A percentile compares a stretch with the other conserved stretches of the same genome.
Evolutionary conservation across 2,113 vertebrate species (phyloP).

Genomic region (Hippolais icterina): DNA sequence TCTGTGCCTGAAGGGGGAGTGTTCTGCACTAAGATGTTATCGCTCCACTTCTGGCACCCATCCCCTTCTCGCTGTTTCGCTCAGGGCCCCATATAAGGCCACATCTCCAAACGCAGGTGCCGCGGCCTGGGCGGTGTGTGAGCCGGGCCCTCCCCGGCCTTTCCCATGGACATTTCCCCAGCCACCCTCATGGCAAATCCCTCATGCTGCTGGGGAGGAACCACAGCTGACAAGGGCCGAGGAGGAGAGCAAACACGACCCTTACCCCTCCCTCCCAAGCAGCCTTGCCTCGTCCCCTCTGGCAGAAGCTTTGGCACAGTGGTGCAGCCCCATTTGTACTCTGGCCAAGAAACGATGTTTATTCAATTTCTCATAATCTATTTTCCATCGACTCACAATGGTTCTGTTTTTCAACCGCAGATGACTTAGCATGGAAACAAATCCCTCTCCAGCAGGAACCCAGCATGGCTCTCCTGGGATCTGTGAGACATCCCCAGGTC

Average conservation of each 20-base stretch:
- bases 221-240: neutral
- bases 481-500: neutral
- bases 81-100: conserved; percentile 69
- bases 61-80: neutral
- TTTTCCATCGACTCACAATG: conserved; percentile 55
- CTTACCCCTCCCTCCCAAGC: neutral
- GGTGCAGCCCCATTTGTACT: neutral
- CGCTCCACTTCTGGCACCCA: neutral
- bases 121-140: neutral
- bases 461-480: neutral
- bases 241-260: neutral
- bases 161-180: neutral
- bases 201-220: neutral
- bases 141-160: neutral
- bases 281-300: neutral
- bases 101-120: conserved; percentile 60
- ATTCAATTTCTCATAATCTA: conserved; percentile 51
- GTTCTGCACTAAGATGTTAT: conserved; percentile 41
- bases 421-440: conserved; percentile 43
- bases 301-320: neutral
- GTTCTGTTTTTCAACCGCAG: conserved; percentile 46
- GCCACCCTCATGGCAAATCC: neutral
- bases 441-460: neutral
- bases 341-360: conserved; percentile 34
- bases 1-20: conserved; percentile 52